phyloP scores from a whole-genome alignment of 2,888 invertebrate species.

The Reticulitermes lucifugus region DNA sequence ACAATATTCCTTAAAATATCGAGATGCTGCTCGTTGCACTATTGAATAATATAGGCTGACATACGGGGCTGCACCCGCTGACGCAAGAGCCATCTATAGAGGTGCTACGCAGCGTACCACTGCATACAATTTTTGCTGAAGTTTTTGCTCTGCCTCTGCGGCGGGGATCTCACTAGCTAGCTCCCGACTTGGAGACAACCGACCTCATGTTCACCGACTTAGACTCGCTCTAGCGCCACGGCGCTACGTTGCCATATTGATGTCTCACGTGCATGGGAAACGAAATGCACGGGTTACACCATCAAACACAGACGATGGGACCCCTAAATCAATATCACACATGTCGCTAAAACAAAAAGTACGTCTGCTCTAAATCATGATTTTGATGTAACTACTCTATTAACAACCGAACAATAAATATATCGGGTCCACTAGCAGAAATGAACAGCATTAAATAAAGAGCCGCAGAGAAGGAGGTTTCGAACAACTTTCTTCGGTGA shows the following conservation, averaged over 20 bases:
- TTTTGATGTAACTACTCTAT: neutral
- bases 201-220: constrained; percentile 48
- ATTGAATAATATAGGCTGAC: constrained; percentile 77
- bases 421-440: neutral
- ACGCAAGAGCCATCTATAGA: constrained; percentile 54
- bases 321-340: constrained; percentile 51
- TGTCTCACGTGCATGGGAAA: constrained; percentile 50
- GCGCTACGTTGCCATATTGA: constrained; percentile 50
- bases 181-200: constrained; percentile 49
- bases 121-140: constrained; percentile 44
- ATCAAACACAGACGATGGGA: constrained; percentile 46
- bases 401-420: neutral
- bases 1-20: constrained; percentile 76
- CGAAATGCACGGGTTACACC: constrained; percentile 46
- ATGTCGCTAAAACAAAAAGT: constrained; percentile 35
- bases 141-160: constrained; percentile 52
- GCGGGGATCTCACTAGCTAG: constrained; percentile 48
- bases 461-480: neutral
- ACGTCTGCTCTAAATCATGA: constrained; percentile 24
- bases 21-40: constrained; percentile 75
- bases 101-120: constrained; percentile 44
- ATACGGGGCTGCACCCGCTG: constrained; percentile 69
- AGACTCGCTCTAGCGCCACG: constrained; percentile 48
- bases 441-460: neutral
- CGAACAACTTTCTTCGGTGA: constrained; percentile 9